Evolutionary conservation across 2,888 invertebrate species (phyloP), one percentile per base, ranked within the genome.

Genomic region (Sminthurides aquaticus): DNA sequence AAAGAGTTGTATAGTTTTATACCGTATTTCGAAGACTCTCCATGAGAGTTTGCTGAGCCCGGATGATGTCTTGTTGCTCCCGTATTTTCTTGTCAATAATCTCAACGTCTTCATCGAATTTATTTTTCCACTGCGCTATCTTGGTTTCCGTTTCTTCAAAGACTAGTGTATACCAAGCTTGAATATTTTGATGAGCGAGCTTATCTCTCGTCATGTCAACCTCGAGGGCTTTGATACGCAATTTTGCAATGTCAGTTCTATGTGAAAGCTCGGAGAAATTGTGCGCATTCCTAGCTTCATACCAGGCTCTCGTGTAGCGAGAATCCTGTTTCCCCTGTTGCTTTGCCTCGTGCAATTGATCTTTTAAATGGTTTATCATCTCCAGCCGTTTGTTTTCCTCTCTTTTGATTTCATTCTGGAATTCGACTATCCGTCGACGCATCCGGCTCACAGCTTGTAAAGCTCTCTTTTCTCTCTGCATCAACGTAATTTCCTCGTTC

Each of bases 81-180:
- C 79, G 76, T 72, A 82, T 83, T 3, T 82, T 75, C 64, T 79
- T 79, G 0, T 82, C 80, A 0, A 82, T 82, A 62, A 80, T 79
- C 67, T 83, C 81, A n/a, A 84, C 75, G 62, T 80, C 79, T 68
- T 82, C 80, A 71, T 86, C 85, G 70, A 83, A 79, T 60, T 83
- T 82, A 28, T 78, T 79, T 49, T 83, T 79, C 67, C 84, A 84
- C 60, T 81, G 79, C 18, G 82, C 79, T 55, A 80, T 79, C 61
- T 82, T 81, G 0, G 79, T 75, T 0, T 81, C 71, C 11, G 79
- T 78, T 22, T 79, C 79, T 15, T 80, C 79, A 60, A 60, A 68
- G 29, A 65, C 57, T 49, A 71, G 67, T 3, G 64, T 67, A 15
- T 69, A 70, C 71, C 71, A 74, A 20, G 69, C 68, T 18, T 66